Percentiles rank a stretch among this genome's conserved stretches.
phyloP scores from a whole-genome alignment of 1,140 invertebrate genomes.

The Lanistes nyassanus region DNA sequence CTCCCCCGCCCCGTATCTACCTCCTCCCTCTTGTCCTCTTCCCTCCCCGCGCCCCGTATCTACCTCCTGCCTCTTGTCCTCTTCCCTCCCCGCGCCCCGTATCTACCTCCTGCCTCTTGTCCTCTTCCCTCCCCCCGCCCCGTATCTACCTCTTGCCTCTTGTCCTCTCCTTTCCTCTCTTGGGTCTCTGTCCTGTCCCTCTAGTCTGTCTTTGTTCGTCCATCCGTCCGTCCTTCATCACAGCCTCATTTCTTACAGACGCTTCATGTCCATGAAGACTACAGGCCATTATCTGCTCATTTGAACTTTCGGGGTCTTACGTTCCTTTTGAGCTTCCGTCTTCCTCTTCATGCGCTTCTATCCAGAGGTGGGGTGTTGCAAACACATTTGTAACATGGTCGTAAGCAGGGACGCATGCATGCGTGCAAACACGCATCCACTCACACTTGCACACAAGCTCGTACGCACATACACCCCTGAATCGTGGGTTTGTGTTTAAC shows the following conservation, averaged over 20 bases:
- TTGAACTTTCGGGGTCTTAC: too few relatives aligned
- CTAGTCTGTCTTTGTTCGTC: not conserved
- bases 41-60: not conserved
- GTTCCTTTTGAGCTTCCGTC: too few relatives aligned
- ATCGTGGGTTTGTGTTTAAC: too few relatives aligned
- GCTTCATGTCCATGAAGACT: too few relatives aligned
- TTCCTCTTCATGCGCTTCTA: too few relatives aligned
- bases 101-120: not conserved
- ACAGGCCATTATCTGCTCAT: too few relatives aligned
- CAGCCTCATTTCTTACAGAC: not conserved
- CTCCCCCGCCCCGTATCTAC: not conserved
- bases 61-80: not conserved
- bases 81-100: too few relatives aligned
- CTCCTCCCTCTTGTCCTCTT: not conserved
- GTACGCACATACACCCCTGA: constrained; percentile 1
- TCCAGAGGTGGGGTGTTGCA: too few relatives aligned
- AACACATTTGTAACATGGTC: not conserved
- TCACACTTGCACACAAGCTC: not conserved
- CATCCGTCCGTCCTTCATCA: not conserved
- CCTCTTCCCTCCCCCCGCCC: constrained; percentile 4
- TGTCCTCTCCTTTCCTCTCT: constrained; percentile 1
- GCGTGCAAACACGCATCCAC: constrained; percentile 1
- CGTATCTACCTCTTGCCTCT: not conserved
- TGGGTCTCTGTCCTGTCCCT: not conserved
- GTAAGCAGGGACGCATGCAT: not conserved